phyloP scores from a whole-genome alignment of 92 coral and sea anemone species.

The Siderastrea radians region DNA sequence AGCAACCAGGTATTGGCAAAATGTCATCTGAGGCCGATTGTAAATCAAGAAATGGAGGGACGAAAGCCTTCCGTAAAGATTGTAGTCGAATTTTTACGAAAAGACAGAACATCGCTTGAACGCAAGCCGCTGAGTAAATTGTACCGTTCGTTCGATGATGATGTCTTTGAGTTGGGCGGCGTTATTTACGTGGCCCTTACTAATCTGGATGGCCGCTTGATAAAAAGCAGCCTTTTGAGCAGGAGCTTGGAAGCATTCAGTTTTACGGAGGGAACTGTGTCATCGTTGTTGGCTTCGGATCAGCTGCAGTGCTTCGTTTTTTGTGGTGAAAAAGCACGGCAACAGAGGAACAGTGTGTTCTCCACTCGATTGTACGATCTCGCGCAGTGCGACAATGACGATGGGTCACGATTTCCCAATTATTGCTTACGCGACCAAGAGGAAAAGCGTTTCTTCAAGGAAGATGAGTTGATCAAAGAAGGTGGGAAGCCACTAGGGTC shows the following conservation, averaged over 20 bases:
- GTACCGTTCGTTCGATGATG: background rate
- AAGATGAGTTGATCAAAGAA: constrained; percentile 2
- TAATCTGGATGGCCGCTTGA: background rate
- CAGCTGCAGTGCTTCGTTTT: constrained; percentile 8
- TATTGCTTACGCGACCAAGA: constrained; percentile 10
- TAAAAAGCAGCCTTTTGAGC: background rate
- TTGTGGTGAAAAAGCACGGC: background rate
- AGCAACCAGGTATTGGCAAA: constrained; percentile 13
- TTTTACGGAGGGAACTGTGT: background rate
- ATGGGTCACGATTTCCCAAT: background rate
- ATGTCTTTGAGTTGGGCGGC: constrained; percentile 4
- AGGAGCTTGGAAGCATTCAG: constrained; percentile 15
- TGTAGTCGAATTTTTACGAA: constrained; percentile 1
- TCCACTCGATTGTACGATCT: constrained; percentile 6
- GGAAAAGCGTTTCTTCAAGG: background rate
- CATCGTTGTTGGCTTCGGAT: background rate
- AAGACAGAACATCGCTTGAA: background rate
- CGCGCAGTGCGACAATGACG: background rate
- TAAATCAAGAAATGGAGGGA: constrained; percentile 6
- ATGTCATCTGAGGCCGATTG: background rate
- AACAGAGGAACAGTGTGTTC: background rate
- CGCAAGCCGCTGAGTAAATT: constrained; percentile 20
- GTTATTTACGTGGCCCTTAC: constrained; percentile 7
- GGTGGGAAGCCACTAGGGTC: constrained; percentile 17
- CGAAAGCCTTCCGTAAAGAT: background rate